Evolutionary conservation across 2,888 invertebrate genomes (phyloP).

Genomic region (Drosophila neutralis): DNA sequence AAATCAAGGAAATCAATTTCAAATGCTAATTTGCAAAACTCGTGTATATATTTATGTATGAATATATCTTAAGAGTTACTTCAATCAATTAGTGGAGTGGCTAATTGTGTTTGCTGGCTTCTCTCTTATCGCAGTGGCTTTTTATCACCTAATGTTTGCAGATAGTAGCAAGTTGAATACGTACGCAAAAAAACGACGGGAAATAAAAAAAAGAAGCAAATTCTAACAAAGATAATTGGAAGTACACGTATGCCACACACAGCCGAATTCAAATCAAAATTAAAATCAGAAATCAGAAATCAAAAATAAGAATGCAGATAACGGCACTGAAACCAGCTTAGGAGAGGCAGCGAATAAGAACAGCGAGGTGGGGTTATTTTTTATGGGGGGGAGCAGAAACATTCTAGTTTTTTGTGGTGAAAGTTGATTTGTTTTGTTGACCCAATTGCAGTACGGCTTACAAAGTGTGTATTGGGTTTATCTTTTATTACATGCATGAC

Average conservation of each 20-base stretch:
- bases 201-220: conserved; percentile 4
- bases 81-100: conserved; percentile 9
- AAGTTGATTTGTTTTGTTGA: conserved; percentile 56
- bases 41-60: background rate
- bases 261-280: conserved; percentile 12
- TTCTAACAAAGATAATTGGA: conserved; percentile 27
- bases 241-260: conserved; percentile 54
- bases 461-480: conserved; percentile 4
- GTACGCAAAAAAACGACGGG: conserved; percentile 47
- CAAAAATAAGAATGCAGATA: conserved; percentile 33
- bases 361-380: background rate
- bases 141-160: conserved; percentile 38
- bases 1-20: background rate
- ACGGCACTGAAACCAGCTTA: conserved; percentile 28
- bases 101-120: conserved; percentile 24
- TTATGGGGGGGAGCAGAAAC: background rate
- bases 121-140: conserved; percentile 54
- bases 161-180: conserved; percentile 55
- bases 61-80: background rate
- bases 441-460: conserved; percentile 48
- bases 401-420: conserved; percentile 49
- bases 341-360: background rate
- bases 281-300: too few species aligned
- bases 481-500: conserved; percentile 44
- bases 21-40: background rate